A percentile compares a stretch with the other conserved stretches of the same genome.
Conservation (phyloP, 2,113 vertebrate genomes). For the Arenaria interpres region DNA sequence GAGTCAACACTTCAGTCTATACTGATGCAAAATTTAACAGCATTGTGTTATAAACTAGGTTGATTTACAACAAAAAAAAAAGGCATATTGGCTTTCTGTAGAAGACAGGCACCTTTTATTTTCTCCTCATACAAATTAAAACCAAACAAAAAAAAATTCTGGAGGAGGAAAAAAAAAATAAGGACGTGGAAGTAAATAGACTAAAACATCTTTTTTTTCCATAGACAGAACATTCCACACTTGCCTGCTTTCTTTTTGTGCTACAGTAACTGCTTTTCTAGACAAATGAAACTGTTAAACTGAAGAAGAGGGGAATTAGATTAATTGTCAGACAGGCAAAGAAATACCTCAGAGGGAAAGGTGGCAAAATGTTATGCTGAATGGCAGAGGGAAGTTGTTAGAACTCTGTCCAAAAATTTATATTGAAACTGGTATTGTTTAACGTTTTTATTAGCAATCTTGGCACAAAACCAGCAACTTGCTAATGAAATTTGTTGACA, state of each 20-base stretch:
- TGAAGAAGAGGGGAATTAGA: not conserved
- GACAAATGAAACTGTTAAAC: not conserved
- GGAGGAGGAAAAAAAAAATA: not conserved
- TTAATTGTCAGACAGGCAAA: not conserved
- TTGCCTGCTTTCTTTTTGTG: not conserved
- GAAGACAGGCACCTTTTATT: not conserved
- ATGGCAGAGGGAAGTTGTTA: not conserved
- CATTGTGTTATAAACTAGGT: not conserved
- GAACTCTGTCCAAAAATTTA: not conserved
- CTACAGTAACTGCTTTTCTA: not conserved
- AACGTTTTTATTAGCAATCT: not conserved
- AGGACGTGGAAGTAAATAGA: not conserved
- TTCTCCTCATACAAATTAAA: not conserved
- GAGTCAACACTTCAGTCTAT: not conserved
- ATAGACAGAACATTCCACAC: not conserved
- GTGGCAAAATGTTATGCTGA: not conserved
- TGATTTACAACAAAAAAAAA: not conserved
- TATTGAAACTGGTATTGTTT: not conserved
- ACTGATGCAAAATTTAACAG: not conserved
- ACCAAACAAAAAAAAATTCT: not conserved
- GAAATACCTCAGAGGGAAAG: not conserved
- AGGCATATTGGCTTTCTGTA: not conserved
- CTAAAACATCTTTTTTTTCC: not conserved
- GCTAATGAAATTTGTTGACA: not conserved
- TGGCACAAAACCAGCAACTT: not conserved